Base-by-base conservation (phyloP, 2,113 vertebrate species). In the Centrocercus urophasianus region DNA sequence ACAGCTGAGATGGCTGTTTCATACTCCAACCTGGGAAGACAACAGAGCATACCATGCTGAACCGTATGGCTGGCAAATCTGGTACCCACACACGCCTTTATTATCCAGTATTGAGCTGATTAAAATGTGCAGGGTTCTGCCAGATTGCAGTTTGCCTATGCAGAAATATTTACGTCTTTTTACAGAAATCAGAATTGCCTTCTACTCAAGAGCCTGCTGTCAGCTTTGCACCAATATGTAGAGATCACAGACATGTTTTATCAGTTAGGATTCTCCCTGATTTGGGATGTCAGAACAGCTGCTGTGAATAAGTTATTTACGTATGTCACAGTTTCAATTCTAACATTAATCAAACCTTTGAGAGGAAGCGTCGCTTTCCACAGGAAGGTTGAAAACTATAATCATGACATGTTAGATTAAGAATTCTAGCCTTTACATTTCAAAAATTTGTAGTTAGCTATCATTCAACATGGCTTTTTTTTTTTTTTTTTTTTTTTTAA, bases 211-310 rank as follows among this genome's bases (percentile, higher is more conserved):
- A 57, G 18, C 15, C n/a, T 38, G 25, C 15, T 30, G 16, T 40
- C n/a, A 16, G 34, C 57, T 50, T 78, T 21, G 17, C 60, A 56
- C 13, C 9, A 60, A 43, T 2, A 48, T 12, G 38, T 6, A 13
- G 4, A 24, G 5, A 50, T 21, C 43, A 19, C 27, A 4, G 2
- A 27, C 10, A 50, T 19, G 48, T 5, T 40, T n/a, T 32, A 8
- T 22, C n/a, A 28, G 7, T 4, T 27, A 38, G 18, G 25, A 79
- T 69, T 88, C 4, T 12, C 8, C 9, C 12, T 0, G 0, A 6
- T 36, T 2, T n/a, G 25, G 4, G 66, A 7, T 7, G 48, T 13
- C 45, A n/a, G 42, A 60, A 74, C 19, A 32, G 34, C 10, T 69
- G 40, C 16, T 28, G 11, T 22, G 40, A 80, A 61, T 9, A 11